These are phyloP conservation scores for Leptobrachium leishanense DNA, from an alignment of 2,113 vertebrate genomes.

Conservation along the genomic window DNA sequence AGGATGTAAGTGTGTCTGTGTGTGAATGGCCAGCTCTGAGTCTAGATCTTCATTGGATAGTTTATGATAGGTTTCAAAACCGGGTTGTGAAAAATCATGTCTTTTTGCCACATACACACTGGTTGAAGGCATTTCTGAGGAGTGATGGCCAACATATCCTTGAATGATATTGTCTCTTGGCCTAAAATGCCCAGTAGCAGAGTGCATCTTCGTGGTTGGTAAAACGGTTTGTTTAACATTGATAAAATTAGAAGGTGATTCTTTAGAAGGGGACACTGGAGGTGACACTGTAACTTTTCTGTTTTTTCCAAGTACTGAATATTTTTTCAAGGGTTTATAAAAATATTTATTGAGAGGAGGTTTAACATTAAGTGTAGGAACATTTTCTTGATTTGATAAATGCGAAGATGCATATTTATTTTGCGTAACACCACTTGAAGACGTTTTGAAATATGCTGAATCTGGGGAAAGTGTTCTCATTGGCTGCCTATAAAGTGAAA, in stretches of 20 bases:
- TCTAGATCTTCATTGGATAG: conserved; percentile 21
- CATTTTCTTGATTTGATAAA: conserved; percentile 44
- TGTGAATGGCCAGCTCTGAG: conserved; percentile 36
- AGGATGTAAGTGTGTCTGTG: conserved; percentile 31
- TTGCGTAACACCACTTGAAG: neutral
- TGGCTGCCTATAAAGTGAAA: conserved; percentile 50
- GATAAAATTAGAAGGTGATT: conserved; percentile 54
- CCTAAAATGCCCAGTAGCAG: conserved; percentile 51
- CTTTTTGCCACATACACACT: conserved; percentile 24
- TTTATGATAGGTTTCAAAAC: neutral
- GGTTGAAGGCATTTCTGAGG: neutral
- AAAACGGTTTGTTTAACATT: conserved; percentile 11
- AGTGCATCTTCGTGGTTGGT: conserved; percentile 47
- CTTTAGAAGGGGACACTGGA: conserved; percentile 54
- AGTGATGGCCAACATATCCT: conserved; percentile 14
- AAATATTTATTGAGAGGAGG: conserved; percentile 51
- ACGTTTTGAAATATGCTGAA: conserved; percentile 36
- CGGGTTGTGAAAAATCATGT: conserved; percentile 36
- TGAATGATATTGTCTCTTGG: conserved; percentile 50
- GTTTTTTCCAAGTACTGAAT: conserved; percentile 46
- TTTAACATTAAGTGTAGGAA: conserved; percentile 41
- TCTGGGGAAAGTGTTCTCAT: conserved; percentile 37
- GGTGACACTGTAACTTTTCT: conserved; percentile 52
- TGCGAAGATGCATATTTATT: conserved; percentile 29
- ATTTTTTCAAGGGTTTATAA: conserved; percentile 13